Percentiles rank a stretch among this genome's conserved stretches.
phyloP scores from a whole-genome alignment of 92 coral and sea anemone genomes.

The Chrysogorgia sp. region DNA sequence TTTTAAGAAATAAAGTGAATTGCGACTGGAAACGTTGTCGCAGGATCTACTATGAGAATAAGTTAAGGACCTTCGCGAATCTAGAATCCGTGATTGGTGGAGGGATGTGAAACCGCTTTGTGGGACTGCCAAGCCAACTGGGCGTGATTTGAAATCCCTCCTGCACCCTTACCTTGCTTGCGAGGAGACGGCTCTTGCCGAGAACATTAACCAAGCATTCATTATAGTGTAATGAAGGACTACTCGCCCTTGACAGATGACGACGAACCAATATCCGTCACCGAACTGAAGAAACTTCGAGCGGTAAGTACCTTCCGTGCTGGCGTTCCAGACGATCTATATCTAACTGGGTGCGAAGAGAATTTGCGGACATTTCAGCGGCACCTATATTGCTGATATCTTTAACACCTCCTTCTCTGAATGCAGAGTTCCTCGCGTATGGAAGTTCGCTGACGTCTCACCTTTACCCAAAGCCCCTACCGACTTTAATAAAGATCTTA shows the following conservation, averaged over 20 bases:
- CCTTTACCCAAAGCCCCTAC: slow-evolving; percentile 55
- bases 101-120: slow-evolving; percentile 62
- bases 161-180: slow-evolving; percentile 14
- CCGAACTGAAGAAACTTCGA: slow-evolving; percentile 53
- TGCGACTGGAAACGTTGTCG: slow-evolving; percentile 2
- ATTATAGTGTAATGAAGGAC: slow-evolving; percentile 8
- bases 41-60: background rate
- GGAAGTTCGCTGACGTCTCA: slow-evolving; percentile 59
- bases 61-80: background rate
- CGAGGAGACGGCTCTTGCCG: slow-evolving; percentile 10
- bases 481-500: slow-evolving; percentile 48
- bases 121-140: slow-evolving; percentile 47
- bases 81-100: slow-evolving; percentile 33
- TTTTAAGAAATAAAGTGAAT: slow-evolving; percentile 54
- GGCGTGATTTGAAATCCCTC: slow-evolving; percentile 5
- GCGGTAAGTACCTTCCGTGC: slow-evolving; percentile 45
- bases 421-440: slow-evolving; percentile 53
- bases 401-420: slow-evolving; percentile 63
- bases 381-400: slow-evolving; percentile 56
- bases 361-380: slow-evolving; percentile 66
- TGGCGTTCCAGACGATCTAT: slow-evolving; percentile 64
- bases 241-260: slow-evolving; percentile 42
- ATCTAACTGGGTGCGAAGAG: slow-evolving; percentile 57
- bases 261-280: slow-evolving; percentile 61
- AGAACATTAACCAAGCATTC: slow-evolving; percentile 14